A percentile compares a stretch with the other conserved stretches of the same genome.
phyloP scores from a whole-genome alignment of 2,113 vertebrate species.

The Chiloscyllium plagiosum region DNA sequence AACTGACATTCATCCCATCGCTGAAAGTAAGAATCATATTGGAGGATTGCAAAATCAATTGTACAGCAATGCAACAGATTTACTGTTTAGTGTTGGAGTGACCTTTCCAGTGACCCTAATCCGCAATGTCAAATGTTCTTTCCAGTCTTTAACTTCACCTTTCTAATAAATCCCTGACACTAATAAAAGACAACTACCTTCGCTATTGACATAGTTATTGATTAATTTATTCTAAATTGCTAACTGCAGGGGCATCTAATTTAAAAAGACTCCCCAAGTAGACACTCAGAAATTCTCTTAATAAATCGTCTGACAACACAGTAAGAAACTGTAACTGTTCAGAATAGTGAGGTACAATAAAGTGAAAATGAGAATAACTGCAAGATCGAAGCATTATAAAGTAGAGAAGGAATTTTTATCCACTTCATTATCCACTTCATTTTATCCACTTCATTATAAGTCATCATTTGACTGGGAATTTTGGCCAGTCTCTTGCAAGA shows the following conservation, averaged over 20 bases:
- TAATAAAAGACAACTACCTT: conserved; percentile 57
- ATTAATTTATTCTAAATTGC: conserved; percentile 70
- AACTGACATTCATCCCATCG: conserved; percentile 3
- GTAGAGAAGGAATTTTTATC: not conserved
- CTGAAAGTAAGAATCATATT: conserved; percentile 6
- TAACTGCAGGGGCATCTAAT: conserved; percentile 61
- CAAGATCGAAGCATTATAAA: not conserved
- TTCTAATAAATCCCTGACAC: conserved; percentile 59
- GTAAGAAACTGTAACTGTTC: conserved; percentile 3
- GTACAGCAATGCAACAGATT: conserved; percentile 50
- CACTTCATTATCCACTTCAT: not conserved
- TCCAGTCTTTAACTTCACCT: conserved; percentile 62
- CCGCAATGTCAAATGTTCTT: conserved; percentile 62
- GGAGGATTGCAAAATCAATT: conserved; percentile 46
- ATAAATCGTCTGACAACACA: conserved; percentile 12
- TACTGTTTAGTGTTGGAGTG: conserved; percentile 52
- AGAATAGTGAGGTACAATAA: not conserved
- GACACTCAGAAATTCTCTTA: conserved; percentile 47
- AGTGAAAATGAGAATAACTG: conserved; percentile 10
- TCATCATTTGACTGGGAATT: not conserved
- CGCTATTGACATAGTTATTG: conserved; percentile 61
- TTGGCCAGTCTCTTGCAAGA: not conserved
- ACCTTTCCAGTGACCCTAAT: conserved; percentile 69
- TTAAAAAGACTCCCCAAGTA: conserved; percentile 52
- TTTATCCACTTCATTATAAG: not conserved